Percentiles rank a stretch among this genome's conserved stretches.
These are phyloP conservation scores for Apocrypta bakeri DNA, from an alignment of 1,140 invertebrate species.

Conservation along the genomic window DNA sequence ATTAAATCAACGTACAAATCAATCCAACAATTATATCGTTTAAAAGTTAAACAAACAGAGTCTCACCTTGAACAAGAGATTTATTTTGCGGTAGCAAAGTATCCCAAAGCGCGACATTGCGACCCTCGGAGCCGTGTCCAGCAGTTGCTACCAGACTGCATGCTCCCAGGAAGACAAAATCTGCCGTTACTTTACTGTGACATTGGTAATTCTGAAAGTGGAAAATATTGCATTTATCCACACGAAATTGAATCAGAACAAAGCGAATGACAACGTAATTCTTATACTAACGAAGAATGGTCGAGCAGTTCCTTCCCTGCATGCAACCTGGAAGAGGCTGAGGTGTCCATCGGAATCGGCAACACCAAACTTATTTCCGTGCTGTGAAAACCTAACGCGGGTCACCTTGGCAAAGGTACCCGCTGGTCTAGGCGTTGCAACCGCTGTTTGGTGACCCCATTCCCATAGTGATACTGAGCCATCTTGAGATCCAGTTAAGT, in stretches of 20 bases:
- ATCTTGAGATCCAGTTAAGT: constrained; percentile 97
- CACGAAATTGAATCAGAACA: not conserved
- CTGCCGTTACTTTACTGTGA: constrained; percentile 97
- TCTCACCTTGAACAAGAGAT: constrained; percentile 87
- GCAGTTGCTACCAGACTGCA: constrained; percentile 98
- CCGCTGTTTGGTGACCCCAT: constrained; percentile 94
- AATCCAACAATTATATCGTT: not conserved
- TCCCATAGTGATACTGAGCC: constrained; percentile 98
- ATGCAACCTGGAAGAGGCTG: constrained; percentile 94
- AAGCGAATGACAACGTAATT: not conserved
- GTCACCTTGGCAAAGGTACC: constrained; percentile 97
- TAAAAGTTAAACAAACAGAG: not conserved
- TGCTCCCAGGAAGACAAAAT: constrained; percentile 98
- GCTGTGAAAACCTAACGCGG: constrained; percentile 93
- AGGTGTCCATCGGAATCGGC: constrained; percentile 94
- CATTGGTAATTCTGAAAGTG: constrained; percentile 91
- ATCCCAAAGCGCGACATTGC: constrained; percentile 99
- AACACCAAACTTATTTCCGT: constrained; percentile 99
- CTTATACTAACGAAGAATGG: constrained; percentile 93
- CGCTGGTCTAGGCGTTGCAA: constrained; percentile 90
- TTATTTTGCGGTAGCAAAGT: constrained; percentile 96
- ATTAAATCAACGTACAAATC: not conserved
- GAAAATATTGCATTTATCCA: constrained; percentile 56
- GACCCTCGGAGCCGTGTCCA: constrained; percentile 96
- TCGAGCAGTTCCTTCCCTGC: constrained; percentile 86